Base-by-base conservation (phyloP, 2,888 invertebrate genomes). In the Hedya salicella region DNA sequence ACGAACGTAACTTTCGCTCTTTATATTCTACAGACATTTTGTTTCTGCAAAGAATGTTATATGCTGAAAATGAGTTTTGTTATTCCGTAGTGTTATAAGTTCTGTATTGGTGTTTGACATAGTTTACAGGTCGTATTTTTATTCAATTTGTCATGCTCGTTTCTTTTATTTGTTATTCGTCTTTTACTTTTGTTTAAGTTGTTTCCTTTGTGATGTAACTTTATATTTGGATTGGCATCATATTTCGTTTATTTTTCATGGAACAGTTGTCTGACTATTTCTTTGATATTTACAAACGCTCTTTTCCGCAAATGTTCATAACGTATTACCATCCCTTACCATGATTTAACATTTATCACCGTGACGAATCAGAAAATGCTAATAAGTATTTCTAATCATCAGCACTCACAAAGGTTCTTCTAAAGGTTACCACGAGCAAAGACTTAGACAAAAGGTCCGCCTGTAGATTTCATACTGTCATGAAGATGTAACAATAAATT, bases 11-110 rank as follows among this genome's bases (percentile, higher is more conserved):
- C 54, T 66, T 66, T 66, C 25, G 44, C 39, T 66, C 54, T 61
- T 66, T 61, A 60, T 62, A 39, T 42, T 49, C 61, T 40, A 36
- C 48, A 19, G 46, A 54, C 66, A 32, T 86, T 85, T 82, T 81
- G 79, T 80, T 78, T 77, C 77, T 78, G 75, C 76, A 71, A 75
- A 46, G 52, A 46, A 52, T 59, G 57, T 59, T 65, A 40, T 56
- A 53, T 53, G 48, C 60, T 48, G 25, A 60, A 66, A 65, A 60
- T 66, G 65, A 66, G 60, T 66, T 61, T 66, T 61, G 66, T 61
- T 61, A 66, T 60, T 65, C 60, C 60, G 53, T 44, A 25, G 52
- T 46, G 25, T 50, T 21, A 65, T 57, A 59, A 60, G 65, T 65
- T 53, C 52, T 39, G 21, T 48, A 53, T 65, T 57, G 50, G 59